phyloP scores from a whole-genome alignment of 2,888 invertebrate species.

The Acheta domesticus region DNA sequence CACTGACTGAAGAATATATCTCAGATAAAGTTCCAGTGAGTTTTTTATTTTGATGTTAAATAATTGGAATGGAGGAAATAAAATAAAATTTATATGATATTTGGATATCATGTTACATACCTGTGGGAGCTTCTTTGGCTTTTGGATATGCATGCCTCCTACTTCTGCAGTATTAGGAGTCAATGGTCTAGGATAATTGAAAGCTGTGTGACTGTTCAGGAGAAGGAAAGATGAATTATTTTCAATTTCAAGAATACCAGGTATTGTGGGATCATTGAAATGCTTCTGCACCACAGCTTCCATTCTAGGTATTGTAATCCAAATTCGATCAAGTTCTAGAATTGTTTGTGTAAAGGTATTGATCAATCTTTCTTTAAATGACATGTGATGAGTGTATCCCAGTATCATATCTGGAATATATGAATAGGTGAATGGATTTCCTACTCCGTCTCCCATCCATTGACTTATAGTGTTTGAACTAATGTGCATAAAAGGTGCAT shows the following conservation, averaged over 20 bases:
- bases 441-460: constrained; percentile 11
- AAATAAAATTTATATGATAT: too few relatives aligned
- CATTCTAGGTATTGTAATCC: background rate
- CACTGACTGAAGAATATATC: too few relatives aligned
- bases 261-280: background rate
- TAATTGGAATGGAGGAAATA: too few relatives aligned
- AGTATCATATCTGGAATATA: background rate
- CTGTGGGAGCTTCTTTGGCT: background rate
- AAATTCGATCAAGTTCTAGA: background rate
- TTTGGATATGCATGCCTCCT: constrained; percentile 21
- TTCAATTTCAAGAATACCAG: constrained; percentile 11
- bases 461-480: background rate
- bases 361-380: background rate
- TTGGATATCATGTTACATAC: background rate
- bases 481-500: background rate
- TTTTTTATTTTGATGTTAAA: too few relatives aligned
- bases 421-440: background rate
- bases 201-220: background rate
- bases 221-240: constrained; percentile 3
- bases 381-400: background rate
- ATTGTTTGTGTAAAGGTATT: background rate
- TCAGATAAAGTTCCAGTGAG: too few relatives aligned
- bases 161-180: background rate
- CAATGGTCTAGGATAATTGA: background rate
- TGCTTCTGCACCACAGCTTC: background rate